Evolutionary conservation across 2,113 vertebrate species (phyloP).

Genomic region (Rallus limicola): DNA sequence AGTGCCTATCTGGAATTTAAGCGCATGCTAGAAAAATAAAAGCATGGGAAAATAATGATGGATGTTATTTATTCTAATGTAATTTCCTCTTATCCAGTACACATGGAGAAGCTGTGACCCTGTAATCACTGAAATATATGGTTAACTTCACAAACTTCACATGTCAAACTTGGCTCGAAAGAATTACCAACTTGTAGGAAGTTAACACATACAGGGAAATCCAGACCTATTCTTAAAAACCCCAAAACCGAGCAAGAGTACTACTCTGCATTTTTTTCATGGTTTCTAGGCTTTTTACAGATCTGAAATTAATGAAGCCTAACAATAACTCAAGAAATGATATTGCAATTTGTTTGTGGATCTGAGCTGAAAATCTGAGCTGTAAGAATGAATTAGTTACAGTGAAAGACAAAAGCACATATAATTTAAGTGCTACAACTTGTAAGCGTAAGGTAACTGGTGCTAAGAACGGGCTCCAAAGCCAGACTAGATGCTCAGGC

Average conservation of each 20-base stretch:
- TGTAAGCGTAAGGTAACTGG: background rate
- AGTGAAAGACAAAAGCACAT: background rate
- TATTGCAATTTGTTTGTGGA: background rate
- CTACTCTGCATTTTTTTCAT: background rate
- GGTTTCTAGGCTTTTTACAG: background rate
- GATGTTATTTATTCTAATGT: background rate
- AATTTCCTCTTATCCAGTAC: background rate
- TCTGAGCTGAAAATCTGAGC: background rate
- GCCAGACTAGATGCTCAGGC: background rate
- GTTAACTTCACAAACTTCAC: background rate
- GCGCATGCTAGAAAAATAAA: background rate
- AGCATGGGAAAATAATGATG: background rate
- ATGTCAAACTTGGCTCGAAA: background rate
- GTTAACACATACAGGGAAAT: background rate
- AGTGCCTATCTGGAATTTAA: background rate
- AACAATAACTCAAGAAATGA: background rate
- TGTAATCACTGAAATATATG: background rate
- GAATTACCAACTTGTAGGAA: background rate
- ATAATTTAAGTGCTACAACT: background rate
- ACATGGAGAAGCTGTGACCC: background rate
- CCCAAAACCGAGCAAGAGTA: background rate
- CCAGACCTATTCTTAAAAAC: background rate
- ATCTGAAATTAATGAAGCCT: background rate
- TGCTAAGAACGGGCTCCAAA: background rate
- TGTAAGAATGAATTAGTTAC: background rate